Evolutionary conservation across 1,140 invertebrate genomes (phyloP).

Genomic region (Elymnias hypermnestra): DNA sequence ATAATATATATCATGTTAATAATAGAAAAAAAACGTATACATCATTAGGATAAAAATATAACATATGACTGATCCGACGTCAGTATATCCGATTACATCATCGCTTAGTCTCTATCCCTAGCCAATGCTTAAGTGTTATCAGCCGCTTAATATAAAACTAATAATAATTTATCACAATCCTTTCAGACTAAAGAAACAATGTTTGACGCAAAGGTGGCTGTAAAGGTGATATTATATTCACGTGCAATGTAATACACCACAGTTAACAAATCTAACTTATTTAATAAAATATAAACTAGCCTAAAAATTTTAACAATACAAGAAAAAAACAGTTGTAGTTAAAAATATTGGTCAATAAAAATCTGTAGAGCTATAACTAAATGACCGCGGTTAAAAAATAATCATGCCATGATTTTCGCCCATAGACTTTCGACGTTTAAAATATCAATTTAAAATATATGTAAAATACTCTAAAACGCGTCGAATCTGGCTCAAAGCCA

Average conservation of each 20-base stretch:
- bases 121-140: constrained; percentile 38
- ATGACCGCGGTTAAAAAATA: constrained; percentile 51
- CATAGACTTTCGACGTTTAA: constrained; percentile 47
- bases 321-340: constrained; percentile 61
- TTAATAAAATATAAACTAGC: constrained; percentile 71
- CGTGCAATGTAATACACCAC: constrained; percentile 72
- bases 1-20: constrained; percentile 16
- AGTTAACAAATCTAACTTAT: constrained; percentile 75
- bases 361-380: constrained; percentile 74
- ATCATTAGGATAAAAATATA: constrained; percentile 22
- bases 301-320: constrained; percentile 76
- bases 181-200: constrained; percentile 60
- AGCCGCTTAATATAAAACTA: constrained; percentile 40
- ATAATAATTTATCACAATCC: constrained; percentile 66
- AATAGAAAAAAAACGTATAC: constrained; percentile 22
- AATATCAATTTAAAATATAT: constrained; percentile 63
- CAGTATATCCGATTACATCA: constrained; percentile 14
- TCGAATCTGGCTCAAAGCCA: constrained; percentile 60
- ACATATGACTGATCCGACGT: constrained; percentile 15
- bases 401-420: constrained; percentile 71
- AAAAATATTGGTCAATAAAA: constrained; percentile 72
- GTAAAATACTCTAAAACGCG: constrained; percentile 72
- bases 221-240: constrained; percentile 56
- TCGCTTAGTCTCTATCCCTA: constrained; percentile 17
- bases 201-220: constrained; percentile 44